phyloP scores from a whole-genome alignment of 2,113 vertebrate genomes.

The Bubo blakistoni region DNA sequence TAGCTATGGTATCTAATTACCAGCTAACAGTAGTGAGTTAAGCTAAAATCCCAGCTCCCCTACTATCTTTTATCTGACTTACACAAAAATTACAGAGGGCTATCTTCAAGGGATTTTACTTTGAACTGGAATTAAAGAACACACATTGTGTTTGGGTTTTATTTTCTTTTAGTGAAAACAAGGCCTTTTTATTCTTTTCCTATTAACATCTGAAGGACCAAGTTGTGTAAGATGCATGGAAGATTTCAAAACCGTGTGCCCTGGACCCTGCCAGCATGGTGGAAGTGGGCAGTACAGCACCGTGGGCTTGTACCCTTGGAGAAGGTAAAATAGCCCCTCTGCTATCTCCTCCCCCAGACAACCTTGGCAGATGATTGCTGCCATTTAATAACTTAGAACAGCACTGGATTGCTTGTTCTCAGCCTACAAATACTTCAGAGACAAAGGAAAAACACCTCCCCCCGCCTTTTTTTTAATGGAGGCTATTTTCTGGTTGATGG shows the following conservation, averaged over 20 bases:
- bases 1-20: background rate
- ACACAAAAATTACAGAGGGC: background rate
- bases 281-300: background rate
- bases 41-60: background rate
- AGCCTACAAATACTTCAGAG: background rate
- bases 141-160: background rate
- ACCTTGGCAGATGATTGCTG: background rate
- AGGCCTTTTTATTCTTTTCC: background rate
- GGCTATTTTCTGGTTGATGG: background rate
- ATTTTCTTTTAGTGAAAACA: background rate
- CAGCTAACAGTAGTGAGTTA: background rate
- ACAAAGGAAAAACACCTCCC: background rate
- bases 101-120: conserved; percentile 8
- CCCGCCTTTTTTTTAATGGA: background rate
- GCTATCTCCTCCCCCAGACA: background rate
- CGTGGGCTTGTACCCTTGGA: background rate
- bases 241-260: background rate
- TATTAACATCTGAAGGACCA: background rate
- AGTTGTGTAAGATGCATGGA: background rate
- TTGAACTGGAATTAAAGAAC: background rate
- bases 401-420: background rate
- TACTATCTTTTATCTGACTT: background rate
- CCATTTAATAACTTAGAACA: background rate
- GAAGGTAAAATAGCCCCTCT: background rate
- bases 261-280: background rate